phyloP scores from a whole-genome alignment of 2,888 invertebrate genomes.

The Latheticus oryzae region DNA sequence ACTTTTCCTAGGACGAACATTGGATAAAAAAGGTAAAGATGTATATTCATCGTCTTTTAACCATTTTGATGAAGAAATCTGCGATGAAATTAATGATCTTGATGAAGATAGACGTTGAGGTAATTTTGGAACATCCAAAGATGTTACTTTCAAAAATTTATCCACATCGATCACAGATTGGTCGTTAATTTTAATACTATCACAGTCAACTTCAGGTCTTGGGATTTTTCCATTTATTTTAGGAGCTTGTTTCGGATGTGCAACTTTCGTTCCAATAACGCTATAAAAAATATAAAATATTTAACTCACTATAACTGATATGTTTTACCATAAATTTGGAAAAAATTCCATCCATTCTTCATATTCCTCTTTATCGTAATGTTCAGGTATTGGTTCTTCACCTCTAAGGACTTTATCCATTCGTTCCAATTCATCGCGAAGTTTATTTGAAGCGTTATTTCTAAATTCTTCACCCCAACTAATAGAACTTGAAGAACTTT shows the following conservation, averaged over 20 bases:
- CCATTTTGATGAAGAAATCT: slow-evolving; percentile 41
- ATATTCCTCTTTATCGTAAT: slow-evolving; percentile 70
- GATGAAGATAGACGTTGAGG: slow-evolving; percentile 28
- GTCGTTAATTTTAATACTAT: slow-evolving; percentile 10
- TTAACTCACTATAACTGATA: background rate
- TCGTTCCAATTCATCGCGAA: slow-evolving; percentile 70
- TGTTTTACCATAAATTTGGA: slow-evolving; percentile 69
- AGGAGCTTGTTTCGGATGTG: slow-evolving; percentile 3
- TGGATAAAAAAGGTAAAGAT: slow-evolving; percentile 57
- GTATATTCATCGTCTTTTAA: slow-evolving; percentile 47
- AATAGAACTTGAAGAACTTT: slow-evolving; percentile 62
- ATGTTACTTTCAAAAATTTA: slow-evolving; percentile 48
- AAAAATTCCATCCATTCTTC: slow-evolving; percentile 71
- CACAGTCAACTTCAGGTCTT: slow-evolving; percentile 30
- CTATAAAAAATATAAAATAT: too few species aligned
- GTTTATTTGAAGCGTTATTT: slow-evolving; percentile 67
- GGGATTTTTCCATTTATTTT: slow-evolving; percentile 39
- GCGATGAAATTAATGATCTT: slow-evolving; percentile 34
- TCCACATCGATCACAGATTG: slow-evolving; percentile 51
- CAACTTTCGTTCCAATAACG: slow-evolving; percentile 3
- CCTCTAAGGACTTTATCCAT: slow-evolving; percentile 71
- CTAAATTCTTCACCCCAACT: slow-evolving; percentile 69
- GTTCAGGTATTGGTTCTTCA: slow-evolving; percentile 67
- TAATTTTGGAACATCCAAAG: slow-evolving; percentile 7
- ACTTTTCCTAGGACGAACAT: slow-evolving; percentile 22